Base-by-base conservation (phyloP, 1,140 invertebrate species). In the Episyrphus balteatus region DNA sequence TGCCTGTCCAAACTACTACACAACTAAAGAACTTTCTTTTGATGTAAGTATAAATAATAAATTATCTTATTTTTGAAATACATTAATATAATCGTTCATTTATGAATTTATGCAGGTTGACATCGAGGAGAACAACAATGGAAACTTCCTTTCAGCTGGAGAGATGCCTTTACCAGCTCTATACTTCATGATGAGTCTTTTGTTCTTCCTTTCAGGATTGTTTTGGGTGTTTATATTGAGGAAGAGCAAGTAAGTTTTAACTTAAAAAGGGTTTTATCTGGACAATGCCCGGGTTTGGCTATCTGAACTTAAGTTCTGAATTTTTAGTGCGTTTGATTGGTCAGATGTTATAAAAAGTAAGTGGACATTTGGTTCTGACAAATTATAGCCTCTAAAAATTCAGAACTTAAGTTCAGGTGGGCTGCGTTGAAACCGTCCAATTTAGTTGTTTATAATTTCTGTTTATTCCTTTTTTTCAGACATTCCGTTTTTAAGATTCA, bases 401-500 rank as follows among this genome's bases (percentile, higher is more conserved):
- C 17, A 19, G 6, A 1, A 14, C 40, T 46, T 26, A 7, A 10
- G 13, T 7, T 42, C 12, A 42, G 14, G 3, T 12, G 12, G 5
- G n/a, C 37, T 18, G 1, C 17, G 21, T 14, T 43, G 2, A 3
- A 13, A 6, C 13, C 30, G 5, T 36, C 19, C 21, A 39, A 41
- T 42, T 5, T 30, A 42, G 14, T 31, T 34, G 10, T 2, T 18
- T 21, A 10, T 17, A 38, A 34, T 15, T 38, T 33, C 11, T 36
- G 15, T 10, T 34, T 38, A 26, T 19, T 44, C 39, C 15, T 34
- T 62, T 57, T 55, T 69, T 71, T 33, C 55, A 83, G 83, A 47
- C 80, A 88, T 58, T 81, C 85, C 3, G 91, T 97, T 0, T 98
- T 90, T 69, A 91, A 95, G 70, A 94, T 98, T 50, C 96, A 99